Evolutionary conservation across 2,113 vertebrate species (phyloP).

Genomic region (Hiodon tergisus): DNA sequence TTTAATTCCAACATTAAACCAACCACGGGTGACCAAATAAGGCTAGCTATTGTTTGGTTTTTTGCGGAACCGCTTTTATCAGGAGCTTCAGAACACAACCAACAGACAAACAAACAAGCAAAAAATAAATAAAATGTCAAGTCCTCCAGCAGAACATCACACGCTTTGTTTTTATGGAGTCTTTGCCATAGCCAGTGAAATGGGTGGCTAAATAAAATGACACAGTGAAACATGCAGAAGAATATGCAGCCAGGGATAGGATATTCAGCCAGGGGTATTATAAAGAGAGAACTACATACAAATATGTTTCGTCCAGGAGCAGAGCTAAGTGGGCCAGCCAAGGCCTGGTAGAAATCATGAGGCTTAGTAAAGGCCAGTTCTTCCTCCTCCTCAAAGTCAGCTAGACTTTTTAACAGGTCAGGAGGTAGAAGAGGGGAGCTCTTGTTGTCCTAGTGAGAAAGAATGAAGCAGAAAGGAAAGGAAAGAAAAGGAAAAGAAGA

Average conservation of each 20-base stretch:
- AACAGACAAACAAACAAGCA: too few species aligned
- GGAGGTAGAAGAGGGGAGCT: slow-evolving; percentile 98
- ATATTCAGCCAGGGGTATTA: not conserved
- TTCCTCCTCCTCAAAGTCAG: slow-evolving; percentile 98
- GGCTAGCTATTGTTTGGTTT: too few species aligned
- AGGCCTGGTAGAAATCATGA: slow-evolving; percentile 97
- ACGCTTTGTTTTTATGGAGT: not conserved
- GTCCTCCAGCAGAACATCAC: too few species aligned
- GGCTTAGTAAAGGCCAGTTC: slow-evolving; percentile 96
- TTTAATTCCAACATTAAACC: too few species aligned
- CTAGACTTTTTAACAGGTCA: slow-evolving; percentile 99
- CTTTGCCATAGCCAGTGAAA: not conserved
- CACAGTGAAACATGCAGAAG: not conserved
- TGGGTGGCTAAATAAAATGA: not conserved
- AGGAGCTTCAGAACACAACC: too few species aligned
- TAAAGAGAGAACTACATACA: slow-evolving; percentile 80
- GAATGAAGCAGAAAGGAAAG: slow-evolving; percentile 67
- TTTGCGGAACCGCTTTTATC: too few species aligned
- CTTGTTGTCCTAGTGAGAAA: slow-evolving; percentile 83
- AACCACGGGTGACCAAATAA: too few species aligned
- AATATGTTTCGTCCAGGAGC: slow-evolving; percentile 96
- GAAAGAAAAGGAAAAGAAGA: slow-evolving; percentile 20
- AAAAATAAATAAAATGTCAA: too few species aligned
- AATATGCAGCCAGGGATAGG: not conserved
- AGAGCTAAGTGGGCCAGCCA: slow-evolving; percentile 90